Base-by-base conservation (phyloP, 2,888 invertebrate species). In the Meghimatium bilineatum region DNA sequence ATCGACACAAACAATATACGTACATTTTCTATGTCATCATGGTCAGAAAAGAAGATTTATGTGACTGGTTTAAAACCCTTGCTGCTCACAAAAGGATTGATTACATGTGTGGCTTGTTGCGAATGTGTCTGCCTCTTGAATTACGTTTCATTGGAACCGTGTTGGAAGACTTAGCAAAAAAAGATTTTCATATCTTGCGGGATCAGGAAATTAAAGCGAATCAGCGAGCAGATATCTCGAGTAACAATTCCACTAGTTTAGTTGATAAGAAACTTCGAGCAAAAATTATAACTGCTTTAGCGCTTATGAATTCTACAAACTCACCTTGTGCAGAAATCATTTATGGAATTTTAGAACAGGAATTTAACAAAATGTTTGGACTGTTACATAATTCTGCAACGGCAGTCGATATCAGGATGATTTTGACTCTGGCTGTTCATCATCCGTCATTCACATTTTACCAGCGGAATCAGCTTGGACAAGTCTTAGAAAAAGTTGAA, bases 121-220 rank as follows among this genome's bases (percentile, higher is more conserved):
- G 97, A 95, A 97, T 97, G 96, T 98, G 98, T 95, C 95, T 98
- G 94, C 98, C 98, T 94, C 97, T 97, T 95, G 99, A 99, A 95
- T 95, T 98, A 92, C 96, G 98, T 92, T 98, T 98, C 95, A 95
- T 98, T 93, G 98, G 98, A 94, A 97, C 97, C 89, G 97, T 97
- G 94, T 95, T 99, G 91, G 98, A 98, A 95, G 97, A 98, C 94
- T 95, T 98, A 91, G 98, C 97, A 89, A 97, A 97, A 94, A 96
- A 97, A 92, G 98, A 98, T 94, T 98, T 97, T 93, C 96, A 97
- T 94, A 96, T 97, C 94, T 95, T 99, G 93, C 96, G 97, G 92
- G 97, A 97, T 92, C 96, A 97, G 90, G 97, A 97, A 94, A 95
- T 96, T 88, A 96, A 96, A 93, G 97, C 98, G 85, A 98, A 98